These are phyloP conservation scores for Xestoiulus laeticollis DNA, from an alignment of 2,888 invertebrate genomes.

Conservation along the genomic window DNA sequence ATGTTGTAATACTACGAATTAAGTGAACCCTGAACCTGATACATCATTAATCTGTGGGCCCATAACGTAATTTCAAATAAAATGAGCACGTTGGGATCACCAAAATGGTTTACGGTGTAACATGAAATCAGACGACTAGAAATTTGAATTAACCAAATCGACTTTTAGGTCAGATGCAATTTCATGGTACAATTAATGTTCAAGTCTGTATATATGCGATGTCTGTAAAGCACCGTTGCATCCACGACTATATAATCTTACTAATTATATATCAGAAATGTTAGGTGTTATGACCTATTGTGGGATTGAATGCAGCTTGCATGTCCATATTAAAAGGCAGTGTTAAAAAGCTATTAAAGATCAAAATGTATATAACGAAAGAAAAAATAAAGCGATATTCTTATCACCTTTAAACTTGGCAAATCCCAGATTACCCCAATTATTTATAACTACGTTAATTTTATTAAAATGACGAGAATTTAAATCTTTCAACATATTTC, in stretches of 20 bases:
- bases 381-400: too few relatives aligned
- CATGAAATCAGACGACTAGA: background rate
- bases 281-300: background rate
- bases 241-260: background rate
- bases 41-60: background rate
- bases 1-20: background rate
- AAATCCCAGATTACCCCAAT: too few relatives aligned
- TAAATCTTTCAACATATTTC: too few relatives aligned
- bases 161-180: background rate
- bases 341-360: too few relatives aligned
- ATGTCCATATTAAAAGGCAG: too few relatives aligned
- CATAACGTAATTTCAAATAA: conserved; percentile 20
- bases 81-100: background rate
- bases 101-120: background rate
- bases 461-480: too few relatives aligned
- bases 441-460: too few relatives aligned
- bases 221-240: too few relatives aligned
- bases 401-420: too few relatives aligned
- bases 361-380: too few relatives aligned
- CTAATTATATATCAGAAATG: background rate
- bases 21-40: conserved; percentile 31
- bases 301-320: background rate
- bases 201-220: background rate
- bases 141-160: conserved; percentile 23
- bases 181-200: background rate